Conservation (phyloP, 1,140 invertebrate genomes). For the Cydia pomonella region DNA sequence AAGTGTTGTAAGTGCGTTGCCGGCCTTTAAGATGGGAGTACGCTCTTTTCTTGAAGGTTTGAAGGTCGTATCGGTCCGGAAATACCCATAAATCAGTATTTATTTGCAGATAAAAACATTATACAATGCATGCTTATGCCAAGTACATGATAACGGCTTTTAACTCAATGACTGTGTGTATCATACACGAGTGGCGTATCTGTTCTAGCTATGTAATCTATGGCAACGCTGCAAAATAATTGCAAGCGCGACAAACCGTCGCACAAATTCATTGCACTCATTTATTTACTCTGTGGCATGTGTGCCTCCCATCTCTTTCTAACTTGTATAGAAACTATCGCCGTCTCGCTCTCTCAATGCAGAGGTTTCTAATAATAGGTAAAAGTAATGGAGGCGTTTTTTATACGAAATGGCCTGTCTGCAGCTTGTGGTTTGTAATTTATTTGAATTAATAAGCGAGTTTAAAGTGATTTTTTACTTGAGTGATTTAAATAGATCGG, state of each 20-base stretch:
- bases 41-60: too few species aligned
- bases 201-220: not conserved
- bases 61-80: too few species aligned
- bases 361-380: slow-evolving; percentile 19
- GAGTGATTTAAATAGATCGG: too few species aligned
- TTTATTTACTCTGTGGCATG: slow-evolving; percentile 1
- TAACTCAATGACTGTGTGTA: too few species aligned
- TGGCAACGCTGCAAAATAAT: not conserved
- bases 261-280: slow-evolving; percentile 12
- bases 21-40: too few species aligned
- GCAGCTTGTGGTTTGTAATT: not conserved
- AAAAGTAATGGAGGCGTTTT: not conserved
- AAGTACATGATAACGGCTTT: too few species aligned
- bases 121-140: too few species aligned
- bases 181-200: not conserved
- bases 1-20: too few species aligned
- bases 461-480: not conserved
- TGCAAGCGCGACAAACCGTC: not conserved
- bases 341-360: not conserved
- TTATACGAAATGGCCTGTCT: not conserved
- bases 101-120: too few species aligned
- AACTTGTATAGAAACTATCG: not conserved
- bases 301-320: not conserved
- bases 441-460: slow-evolving; percentile 2
- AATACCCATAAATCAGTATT: too few species aligned